Base-by-base conservation (phyloP, 1,140 invertebrate species). In the Episyrphus balteatus region DNA sequence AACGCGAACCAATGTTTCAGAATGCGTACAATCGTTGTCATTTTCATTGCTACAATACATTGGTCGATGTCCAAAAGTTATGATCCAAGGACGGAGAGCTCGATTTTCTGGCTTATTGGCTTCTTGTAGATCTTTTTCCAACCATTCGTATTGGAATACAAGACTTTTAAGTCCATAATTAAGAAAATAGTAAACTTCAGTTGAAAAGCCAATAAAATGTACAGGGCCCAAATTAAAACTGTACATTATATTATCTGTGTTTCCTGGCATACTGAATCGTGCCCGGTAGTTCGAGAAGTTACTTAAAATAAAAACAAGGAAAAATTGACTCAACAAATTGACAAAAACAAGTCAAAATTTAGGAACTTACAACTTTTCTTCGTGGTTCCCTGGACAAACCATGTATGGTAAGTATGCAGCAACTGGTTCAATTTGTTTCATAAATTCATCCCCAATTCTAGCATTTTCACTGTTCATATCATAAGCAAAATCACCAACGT, bases 41-140 rank as follows among this genome's bases (percentile, higher is more conserved):
- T 95, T 84, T 55, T 75, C 73, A 67, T 94, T 91, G 50, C 90
- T 93, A 70, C 94, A 98, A 65, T 98, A 98, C 92, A 98, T 96
- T 1, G 95, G 94, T 21, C 92, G 73, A 68, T 98, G 94, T 18
- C 92, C 93, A 70, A 84, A 89, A 14, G 88, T 78, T 44, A 98
- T 80, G 44, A 98, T 92, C 95, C 95, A 99, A 0, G 95, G 94
- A 19, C 80, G 75, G 19, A 61, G 36, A 33, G 65, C 75, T 67
- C 83, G 78, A 61, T 81, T 79, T 66, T 80, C 77, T 0, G 77
- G 76, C 43, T 59, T 60, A 49, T 77, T 84, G 38, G 84, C 84
- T 52, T 74, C 75, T 43, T 72, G 69, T 26, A 98, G 71, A 70
- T 98, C 94, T 32, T 80, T 62, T 36, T 81, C 75, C 0, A 98